phyloP scores from a whole-genome alignment of 2,113 vertebrate genomes.

The Chionomys nivalis region DNA sequence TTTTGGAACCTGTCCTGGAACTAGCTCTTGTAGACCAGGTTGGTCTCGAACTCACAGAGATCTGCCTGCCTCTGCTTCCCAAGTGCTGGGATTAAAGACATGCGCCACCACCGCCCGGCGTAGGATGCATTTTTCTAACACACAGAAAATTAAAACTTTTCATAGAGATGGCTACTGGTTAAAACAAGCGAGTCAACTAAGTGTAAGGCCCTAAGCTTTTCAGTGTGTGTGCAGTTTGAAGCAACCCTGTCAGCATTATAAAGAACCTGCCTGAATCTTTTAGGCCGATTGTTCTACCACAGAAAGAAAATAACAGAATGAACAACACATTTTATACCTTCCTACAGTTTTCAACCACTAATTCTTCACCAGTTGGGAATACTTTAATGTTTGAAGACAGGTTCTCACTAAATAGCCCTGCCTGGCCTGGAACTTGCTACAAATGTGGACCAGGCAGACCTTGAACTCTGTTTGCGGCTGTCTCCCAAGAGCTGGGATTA shows the following conservation, averaged over 20 bases:
- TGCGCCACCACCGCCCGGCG: no score
- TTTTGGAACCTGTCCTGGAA: no score
- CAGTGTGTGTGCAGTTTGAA: slow-evolving; percentile 31
- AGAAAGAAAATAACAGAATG: neutral
- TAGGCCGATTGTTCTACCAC: neutral
- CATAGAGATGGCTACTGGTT: neutral
- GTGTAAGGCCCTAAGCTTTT: slow-evolving; percentile 23
- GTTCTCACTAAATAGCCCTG: neutral
- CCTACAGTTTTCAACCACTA: slow-evolving; percentile 34
- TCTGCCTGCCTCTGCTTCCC: no score
- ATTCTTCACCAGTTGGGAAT: neutral
- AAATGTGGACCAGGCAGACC: neutral
- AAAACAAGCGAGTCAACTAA: neutral
- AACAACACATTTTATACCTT: neutral
- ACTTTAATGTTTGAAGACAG: neutral
- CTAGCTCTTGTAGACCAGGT: no score
- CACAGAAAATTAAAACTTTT: neutral
- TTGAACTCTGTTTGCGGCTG: neutral
- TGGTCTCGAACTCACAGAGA: no score
- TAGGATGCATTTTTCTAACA: neutral
- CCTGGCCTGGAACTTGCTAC: neutral
- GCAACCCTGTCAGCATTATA: neutral
- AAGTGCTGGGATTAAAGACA: no score
- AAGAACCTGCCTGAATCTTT: neutral
- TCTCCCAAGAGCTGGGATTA: neutral